phyloP scores from a whole-genome alignment of 2,797 vertebrate genomes.

The Hypotaenidia okinawae region DNA sequence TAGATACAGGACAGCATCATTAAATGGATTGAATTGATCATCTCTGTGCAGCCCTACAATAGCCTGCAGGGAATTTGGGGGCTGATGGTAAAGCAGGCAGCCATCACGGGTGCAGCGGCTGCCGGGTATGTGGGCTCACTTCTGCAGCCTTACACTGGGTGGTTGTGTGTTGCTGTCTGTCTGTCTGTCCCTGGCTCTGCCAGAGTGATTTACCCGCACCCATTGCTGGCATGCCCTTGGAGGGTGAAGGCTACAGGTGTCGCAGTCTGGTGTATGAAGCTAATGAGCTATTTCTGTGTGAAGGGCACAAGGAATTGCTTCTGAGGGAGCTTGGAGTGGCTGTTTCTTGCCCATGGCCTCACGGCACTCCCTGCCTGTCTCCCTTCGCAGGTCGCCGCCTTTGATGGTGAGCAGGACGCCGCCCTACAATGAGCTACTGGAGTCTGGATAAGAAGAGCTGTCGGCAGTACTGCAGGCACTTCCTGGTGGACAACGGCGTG shows the following conservation, averaged over 20 bases:
- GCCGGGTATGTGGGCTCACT: neutral
- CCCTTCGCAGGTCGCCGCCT: conserved; percentile 48
- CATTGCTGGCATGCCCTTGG: accelerated
- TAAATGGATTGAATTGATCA: conserved; percentile 8
- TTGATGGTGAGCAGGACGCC: conserved; percentile 67
- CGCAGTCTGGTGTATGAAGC: neutral
- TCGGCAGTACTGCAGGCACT: conserved; percentile 91
- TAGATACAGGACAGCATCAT: neutral
- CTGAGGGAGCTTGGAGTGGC: neutral
- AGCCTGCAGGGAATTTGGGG: neutral
- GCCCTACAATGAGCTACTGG: conserved; percentile 85
- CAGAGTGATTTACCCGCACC: accelerated
- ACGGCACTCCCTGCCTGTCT: neutral
- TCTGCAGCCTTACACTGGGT: neutral
- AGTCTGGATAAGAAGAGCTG: conserved; percentile 81
- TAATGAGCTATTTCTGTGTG: accelerated
- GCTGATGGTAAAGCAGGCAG: neutral
- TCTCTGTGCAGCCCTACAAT: neutral
- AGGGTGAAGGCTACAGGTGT: accelerated
- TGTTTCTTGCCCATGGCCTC: neutral
- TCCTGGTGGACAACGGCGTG: conserved; percentile 91
- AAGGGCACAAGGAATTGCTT: neutral
- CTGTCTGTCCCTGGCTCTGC: accelerated
- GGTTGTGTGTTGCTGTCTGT: neutral
- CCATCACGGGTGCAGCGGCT: accelerated